These are phyloP conservation scores for Drosophila longiperda DNA, from an alignment of 2,888 invertebrate species.

Conservation along the genomic window DNA sequence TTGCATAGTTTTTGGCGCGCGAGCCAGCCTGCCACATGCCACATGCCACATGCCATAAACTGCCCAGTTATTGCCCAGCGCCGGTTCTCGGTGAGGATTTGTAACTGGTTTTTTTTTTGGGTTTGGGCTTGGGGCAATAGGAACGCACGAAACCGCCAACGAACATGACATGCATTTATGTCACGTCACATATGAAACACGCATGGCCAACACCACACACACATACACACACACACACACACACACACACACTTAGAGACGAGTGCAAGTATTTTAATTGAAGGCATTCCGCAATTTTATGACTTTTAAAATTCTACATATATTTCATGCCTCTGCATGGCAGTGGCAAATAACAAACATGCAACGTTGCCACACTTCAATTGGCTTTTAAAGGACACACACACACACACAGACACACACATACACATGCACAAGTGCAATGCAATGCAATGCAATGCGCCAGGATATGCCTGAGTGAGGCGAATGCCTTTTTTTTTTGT, in stretches of 20 bases:
- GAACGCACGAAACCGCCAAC: slow-evolving; percentile 72
- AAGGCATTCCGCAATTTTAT: slow-evolving; percentile 84
- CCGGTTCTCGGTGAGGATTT: background rate
- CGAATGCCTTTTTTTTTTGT: background rate
- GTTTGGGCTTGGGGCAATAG: slow-evolving; percentile 26
- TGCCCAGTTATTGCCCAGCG: slow-evolving; percentile 5
- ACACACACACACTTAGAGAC: slow-evolving; percentile 5
- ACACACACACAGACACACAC: slow-evolving; percentile 28
- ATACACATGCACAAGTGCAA: slow-evolving; percentile 13
- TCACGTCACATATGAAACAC: slow-evolving; percentile 82
- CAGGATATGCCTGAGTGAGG: slow-evolving; percentile 55
- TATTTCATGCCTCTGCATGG: slow-evolving; percentile 67
- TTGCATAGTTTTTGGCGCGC: slow-evolving; percentile 82
- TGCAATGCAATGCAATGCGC: slow-evolving; percentile 1
- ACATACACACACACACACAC: slow-evolving; percentile 17
- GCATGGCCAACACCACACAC: slow-evolving; percentile 54
- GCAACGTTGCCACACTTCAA: slow-evolving; percentile 78
- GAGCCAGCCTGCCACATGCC: slow-evolving; percentile 44
- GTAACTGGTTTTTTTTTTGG: background rate
- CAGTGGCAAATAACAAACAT: slow-evolving; percentile 50
- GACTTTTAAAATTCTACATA: slow-evolving; percentile 83
- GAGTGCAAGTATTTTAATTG: slow-evolving; percentile 83
- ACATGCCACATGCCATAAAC: background rate
- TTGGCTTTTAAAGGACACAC: slow-evolving; percentile 73
- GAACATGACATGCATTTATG: slow-evolving; percentile 83